Evolutionary conservation across 2,888 invertebrate genomes (phyloP), one percentile per base, ranked within the genome.

Genomic region (Lumbricus terrestris): DNA sequence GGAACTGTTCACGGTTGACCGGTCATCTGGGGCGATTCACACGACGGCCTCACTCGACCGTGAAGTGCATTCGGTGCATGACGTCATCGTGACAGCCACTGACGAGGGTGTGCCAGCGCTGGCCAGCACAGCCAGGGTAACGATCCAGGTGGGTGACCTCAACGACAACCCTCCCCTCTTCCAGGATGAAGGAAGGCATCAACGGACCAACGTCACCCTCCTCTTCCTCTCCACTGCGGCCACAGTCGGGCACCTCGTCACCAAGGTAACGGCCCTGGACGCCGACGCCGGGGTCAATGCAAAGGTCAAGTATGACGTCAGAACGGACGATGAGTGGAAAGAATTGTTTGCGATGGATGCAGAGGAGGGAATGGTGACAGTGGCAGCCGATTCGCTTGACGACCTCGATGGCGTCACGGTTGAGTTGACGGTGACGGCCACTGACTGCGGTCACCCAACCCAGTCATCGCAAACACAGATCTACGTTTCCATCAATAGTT

Each of bases 1-100:
- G 5, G 88, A 85, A 29, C 38, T 54, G 1, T 98, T 98, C 95
- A 95, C 96, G 54, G 96, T 98, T 91, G 97, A 98, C 93, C 96
- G 23, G 23, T 69, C n/a, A 11, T 38, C 91, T 4, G 91, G 91
- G 1, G 20, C 33, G n/a, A 83, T 92, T 33, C 85, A 47, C 11
- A 90, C 92, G 15, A 90, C 88, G 29, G 85, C 89, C 3, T 54
- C 90, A 15, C 90, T 92, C 33, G 92, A 92, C 88, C 90, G 92
- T 11, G 92, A 92, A 89, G n/a, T 42, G 16, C 88, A 90, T 29
- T 69, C 88, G 16, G 82, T 85, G 29, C 90, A 92, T 82, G 47
- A 90, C 20, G 23, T 92, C 33, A 38, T 88, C 34, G 90, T 92
- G 40, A 88, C 88, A 16, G 90, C 89, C 83, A 88, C 29, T 47